A percentile compares a stretch with the other conserved stretches of the same genome.
phyloP scores from a whole-genome alignment of 2,797 vertebrate genomes.

The Notolabrus celidotus region DNA sequence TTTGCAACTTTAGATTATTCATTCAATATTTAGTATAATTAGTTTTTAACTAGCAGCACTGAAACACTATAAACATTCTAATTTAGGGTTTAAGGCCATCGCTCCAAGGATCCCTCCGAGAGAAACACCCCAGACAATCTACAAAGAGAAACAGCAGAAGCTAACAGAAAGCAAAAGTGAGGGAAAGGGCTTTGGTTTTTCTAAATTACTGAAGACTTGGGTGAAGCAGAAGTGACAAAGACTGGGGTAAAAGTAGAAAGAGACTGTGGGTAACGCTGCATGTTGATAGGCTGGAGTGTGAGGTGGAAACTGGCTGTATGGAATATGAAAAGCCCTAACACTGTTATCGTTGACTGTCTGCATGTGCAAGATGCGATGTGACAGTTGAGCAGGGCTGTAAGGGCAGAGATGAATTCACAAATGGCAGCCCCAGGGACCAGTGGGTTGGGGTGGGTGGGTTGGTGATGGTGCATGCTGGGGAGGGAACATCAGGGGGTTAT shows the following conservation, averaged over 20 bases:
- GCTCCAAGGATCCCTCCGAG: slow-evolving; percentile 14
- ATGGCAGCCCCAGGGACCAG: slow-evolving; percentile 81
- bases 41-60: slow-evolving; percentile 23
- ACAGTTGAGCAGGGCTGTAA: slow-evolving; percentile 84
- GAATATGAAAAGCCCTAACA: slow-evolving; percentile 81
- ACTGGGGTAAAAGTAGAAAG: slow-evolving; percentile 22
- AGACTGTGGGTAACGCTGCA: slow-evolving; percentile 50
- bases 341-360: slow-evolving; percentile 83
- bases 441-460: slow-evolving; percentile 56
- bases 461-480: slow-evolving; percentile 50
- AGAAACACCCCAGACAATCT: slow-evolving; percentile 18
- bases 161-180: slow-evolving; percentile 11
- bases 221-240: slow-evolving; percentile 12
- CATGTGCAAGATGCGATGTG: slow-evolving; percentile 83
- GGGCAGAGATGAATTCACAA: slow-evolving; percentile 85
- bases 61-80: slow-evolving; percentile 12
- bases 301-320: slow-evolving; percentile 73
- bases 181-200: slow-evolving; percentile 7
- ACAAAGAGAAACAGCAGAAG: background rate
- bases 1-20: slow-evolving; percentile 37
- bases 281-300: slow-evolving; percentile 42
- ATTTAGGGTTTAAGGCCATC: slow-evolving; percentile 21
- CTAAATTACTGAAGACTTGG: background rate
- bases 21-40: slow-evolving; percentile 45
- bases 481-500: slow-evolving; percentile 48